Percentiles rank a stretch among this genome's conserved stretches.
Conservation (phyloP, 2,888 invertebrate species). For the Diarsia rubi region DNA sequence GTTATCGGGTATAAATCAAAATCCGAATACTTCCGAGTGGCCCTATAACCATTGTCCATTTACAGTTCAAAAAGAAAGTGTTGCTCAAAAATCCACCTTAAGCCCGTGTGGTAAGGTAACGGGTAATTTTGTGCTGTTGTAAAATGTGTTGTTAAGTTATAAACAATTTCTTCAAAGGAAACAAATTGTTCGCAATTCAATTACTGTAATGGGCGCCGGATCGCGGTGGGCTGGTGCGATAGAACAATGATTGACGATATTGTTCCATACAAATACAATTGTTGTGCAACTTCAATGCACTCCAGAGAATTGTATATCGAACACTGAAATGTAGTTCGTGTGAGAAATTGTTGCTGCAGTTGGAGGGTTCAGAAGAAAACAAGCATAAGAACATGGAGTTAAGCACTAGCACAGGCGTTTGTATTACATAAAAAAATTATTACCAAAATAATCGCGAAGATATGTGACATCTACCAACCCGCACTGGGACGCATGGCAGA, state of each 20-base stretch:
- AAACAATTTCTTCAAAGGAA: constrained; percentile 80
- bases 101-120: constrained; percentile 16
- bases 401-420: too few species aligned
- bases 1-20: constrained; percentile 72
- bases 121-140: background rate
- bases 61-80: constrained; percentile 29
- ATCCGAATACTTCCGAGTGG: constrained; percentile 68
- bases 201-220: constrained; percentile 77
- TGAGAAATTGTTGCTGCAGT: background rate
- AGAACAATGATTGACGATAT: constrained; percentile 61
- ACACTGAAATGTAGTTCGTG: background rate
- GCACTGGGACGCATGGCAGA: too few species aligned
- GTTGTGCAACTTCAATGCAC: constrained; percentile 41
- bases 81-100: constrained; percentile 52
- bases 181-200: constrained; percentile 81
- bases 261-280: constrained; percentile 45
- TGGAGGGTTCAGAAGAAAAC: background rate
- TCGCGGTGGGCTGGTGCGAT: constrained; percentile 49
- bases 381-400: background rate
- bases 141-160: constrained; percentile 67
- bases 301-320: constrained; percentile 27
- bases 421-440: too few species aligned
- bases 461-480: too few species aligned
- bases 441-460: too few species aligned
- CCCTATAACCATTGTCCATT: constrained; percentile 39